Percentiles rank a stretch among this genome's conserved stretches.
Evolutionary conservation across 2,113 vertebrate genomes (phyloP).

Genomic region (Myodes glareolus): DNA sequence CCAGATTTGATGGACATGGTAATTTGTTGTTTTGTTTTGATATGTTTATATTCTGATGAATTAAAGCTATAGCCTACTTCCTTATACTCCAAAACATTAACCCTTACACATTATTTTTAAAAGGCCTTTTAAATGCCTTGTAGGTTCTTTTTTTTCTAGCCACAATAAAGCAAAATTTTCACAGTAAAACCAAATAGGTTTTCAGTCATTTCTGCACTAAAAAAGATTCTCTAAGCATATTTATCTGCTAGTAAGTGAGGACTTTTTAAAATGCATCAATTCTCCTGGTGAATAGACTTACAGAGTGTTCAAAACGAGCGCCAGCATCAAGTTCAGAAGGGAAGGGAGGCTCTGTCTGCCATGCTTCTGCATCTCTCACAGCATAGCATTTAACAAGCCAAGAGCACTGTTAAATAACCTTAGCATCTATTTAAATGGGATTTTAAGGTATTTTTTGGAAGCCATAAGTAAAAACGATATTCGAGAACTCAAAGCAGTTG

Average conservation of each 20-base stretch:
- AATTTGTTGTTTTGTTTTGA: neutral
- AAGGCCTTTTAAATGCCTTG: conserved; percentile 72
- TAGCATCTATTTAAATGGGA: conserved; percentile 78
- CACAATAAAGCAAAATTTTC: conserved; percentile 75
- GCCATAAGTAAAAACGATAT: conserved; percentile 76
- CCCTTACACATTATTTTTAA: conserved; percentile 64
- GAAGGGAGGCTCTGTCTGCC: conserved; percentile 71
- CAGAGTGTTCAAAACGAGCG: conserved; percentile 76
- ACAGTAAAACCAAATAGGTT: conserved; percentile 79
- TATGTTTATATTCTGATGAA: neutral
- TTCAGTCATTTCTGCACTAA: conserved; percentile 81
- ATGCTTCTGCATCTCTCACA: conserved; percentile 67
- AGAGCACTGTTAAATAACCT: conserved; percentile 81
- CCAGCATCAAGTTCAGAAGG: conserved; percentile 73
- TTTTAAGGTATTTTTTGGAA: conserved; percentile 81
- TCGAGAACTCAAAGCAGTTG: conserved; percentile 67
- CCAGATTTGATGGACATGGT: neutral
- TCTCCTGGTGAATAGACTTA: conserved; percentile 82
- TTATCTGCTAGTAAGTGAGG: conserved; percentile 82
- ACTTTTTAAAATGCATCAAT: conserved; percentile 81
- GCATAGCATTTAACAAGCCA: conserved; percentile 81
- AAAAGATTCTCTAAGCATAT: conserved; percentile 76
- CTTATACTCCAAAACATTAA: conserved; percentile 63
- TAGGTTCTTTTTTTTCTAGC: neutral
- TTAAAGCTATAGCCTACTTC: neutral